phyloP scores from a whole-genome alignment of 2,113 vertebrate species.

The Ahaetulla prasina region DNA sequence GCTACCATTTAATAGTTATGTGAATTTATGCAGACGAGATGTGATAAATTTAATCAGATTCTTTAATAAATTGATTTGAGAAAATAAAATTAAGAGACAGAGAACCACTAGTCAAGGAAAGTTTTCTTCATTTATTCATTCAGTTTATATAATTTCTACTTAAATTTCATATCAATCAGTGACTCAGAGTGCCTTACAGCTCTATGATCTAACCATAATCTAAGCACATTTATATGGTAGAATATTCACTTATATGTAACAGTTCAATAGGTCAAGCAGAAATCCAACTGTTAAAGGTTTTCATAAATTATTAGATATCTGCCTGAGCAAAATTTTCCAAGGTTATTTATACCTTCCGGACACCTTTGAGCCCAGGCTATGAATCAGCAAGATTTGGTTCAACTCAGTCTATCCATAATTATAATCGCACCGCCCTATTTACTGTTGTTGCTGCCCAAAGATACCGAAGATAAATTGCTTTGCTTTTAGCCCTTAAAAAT shows the following conservation, averaged over 20 bases:
- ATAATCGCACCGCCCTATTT: neutral
- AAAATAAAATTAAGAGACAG: neutral
- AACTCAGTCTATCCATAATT: neutral
- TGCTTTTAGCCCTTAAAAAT: neutral
- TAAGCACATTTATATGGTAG: neutral
- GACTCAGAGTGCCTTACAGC: neutral
- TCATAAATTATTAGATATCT: neutral
- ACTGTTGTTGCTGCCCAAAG: neutral
- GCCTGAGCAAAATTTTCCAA: neutral
- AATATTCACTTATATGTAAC: neutral
- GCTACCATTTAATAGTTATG: neutral
- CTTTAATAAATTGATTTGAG: neutral
- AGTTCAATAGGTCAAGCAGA: neutral
- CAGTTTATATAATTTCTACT: neutral
- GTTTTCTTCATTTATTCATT: neutral
- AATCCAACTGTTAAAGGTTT: neutral
- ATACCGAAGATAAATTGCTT: neutral
- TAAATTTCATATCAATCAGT: neutral
- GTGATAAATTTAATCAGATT: neutral
- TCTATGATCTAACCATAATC: neutral
- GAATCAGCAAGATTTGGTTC: neutral
- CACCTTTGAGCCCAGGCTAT: neutral
- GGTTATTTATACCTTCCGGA: neutral
- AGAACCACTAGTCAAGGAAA: neutral
- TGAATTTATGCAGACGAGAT: neutral